A percentile compares a stretch with the other conserved stretches of the same genome.
phyloP scores from a whole-genome alignment of 2,113 vertebrate genomes.

The Sphyrna mokarran region DNA sequence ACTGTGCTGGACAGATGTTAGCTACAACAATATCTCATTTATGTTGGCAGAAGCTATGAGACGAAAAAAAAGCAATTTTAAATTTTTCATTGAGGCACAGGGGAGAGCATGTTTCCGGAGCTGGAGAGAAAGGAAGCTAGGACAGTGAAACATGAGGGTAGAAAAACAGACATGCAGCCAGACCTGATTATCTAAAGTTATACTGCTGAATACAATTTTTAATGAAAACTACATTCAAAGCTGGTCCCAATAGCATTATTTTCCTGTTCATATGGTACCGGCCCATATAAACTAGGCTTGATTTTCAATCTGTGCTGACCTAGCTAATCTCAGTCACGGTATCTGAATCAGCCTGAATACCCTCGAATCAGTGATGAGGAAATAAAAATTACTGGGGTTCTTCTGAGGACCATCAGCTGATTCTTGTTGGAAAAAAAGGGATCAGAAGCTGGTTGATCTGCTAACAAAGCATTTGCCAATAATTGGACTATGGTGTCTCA shows the following conservation, averaged over 20 bases:
- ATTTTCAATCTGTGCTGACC: background rate
- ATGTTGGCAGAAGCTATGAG: constrained; percentile 27
- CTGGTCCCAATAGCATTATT: background rate
- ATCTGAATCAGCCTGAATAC: background rate
- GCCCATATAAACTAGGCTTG: background rate
- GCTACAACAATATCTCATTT: constrained; percentile 35
- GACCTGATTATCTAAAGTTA: background rate
- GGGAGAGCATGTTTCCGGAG: constrained; percentile 22
- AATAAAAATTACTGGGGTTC: background rate
- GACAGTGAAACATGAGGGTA: constrained; percentile 26
- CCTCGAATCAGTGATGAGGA: background rate
- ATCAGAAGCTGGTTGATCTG: background rate
- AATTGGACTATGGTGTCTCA: background rate
- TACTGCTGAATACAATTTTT: background rate
- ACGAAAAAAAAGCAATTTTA: constrained; percentile 27
- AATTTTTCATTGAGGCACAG: constrained; percentile 20
- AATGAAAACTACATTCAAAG: background rate
- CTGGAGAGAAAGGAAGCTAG: constrained; percentile 22
- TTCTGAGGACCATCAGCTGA: background rate
- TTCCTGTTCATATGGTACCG: background rate
- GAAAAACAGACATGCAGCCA: background rate
- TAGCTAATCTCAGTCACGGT: background rate
- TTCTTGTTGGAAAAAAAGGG: background rate
- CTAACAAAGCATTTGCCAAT: background rate
- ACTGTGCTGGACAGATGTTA: constrained; percentile 30